Percentiles rank a stretch among this genome's conserved stretches.
phyloP scores from a whole-genome alignment of 2,888 invertebrate genomes.

The Elegia similella region DNA sequence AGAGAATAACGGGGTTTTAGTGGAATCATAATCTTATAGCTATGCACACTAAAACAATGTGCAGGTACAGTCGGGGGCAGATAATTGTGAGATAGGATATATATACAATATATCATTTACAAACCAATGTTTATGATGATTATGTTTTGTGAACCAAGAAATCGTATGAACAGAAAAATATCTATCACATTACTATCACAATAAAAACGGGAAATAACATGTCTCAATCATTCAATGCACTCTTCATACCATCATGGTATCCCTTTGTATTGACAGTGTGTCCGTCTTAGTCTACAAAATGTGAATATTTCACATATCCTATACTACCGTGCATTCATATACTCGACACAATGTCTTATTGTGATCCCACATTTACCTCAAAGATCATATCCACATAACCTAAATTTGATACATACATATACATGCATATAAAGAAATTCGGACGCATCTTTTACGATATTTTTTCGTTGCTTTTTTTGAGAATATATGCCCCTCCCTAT shows the following conservation, averaged over 20 bases:
- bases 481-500: background rate
- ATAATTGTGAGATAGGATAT: too few relatives aligned
- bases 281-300: conserved; percentile 8
- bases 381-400: background rate
- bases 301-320: conserved; percentile 12
- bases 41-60: too few relatives aligned
- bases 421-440: conserved; percentile 3
- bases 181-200: conserved; percentile 41
- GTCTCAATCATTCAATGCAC: conserved; percentile 9
- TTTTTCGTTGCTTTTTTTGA: conserved; percentile 7
- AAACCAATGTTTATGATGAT: background rate
- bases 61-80: too few relatives aligned
- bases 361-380: conserved; percentile 1
- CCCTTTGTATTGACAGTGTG: conserved; percentile 3
- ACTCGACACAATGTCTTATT: background rate
- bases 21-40: too few relatives aligned
- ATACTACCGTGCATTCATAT: background rate
- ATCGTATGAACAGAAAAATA: conserved; percentile 7
- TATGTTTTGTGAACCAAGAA: background rate
- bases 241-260: conserved; percentile 8
- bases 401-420: background rate
- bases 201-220: conserved; percentile 23
- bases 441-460: conserved; percentile 6
- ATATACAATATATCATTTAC: too few relatives aligned
- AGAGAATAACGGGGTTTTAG: too few relatives aligned